Conservation (phyloP, 2,797 vertebrate species). For the Chlorospingus flavigularis region DNA sequence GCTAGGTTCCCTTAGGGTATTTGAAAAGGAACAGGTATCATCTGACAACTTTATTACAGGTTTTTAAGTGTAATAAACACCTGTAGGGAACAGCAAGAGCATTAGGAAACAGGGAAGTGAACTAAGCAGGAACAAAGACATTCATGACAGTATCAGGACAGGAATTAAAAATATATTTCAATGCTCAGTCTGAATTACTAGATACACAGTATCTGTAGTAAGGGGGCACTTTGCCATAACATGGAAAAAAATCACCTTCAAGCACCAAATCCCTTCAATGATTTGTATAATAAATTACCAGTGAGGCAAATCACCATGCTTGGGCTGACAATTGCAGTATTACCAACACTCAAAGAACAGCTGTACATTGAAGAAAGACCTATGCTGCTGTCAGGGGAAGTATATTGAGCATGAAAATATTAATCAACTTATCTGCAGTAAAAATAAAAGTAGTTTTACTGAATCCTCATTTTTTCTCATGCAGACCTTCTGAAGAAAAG, state of each 20-base stretch:
- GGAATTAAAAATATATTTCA: neutral
- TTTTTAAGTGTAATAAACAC: neutral
- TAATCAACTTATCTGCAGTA: neutral
- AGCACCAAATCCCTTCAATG: neutral
- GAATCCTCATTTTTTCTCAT: neutral
- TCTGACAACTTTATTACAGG: neutral
- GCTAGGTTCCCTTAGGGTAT: neutral
- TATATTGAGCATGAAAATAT: neutral
- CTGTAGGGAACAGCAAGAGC: neutral
- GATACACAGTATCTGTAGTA: neutral
- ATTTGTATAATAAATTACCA: neutral
- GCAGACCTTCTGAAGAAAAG: neutral
- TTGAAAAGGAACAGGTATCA: neutral
- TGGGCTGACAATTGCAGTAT: neutral
- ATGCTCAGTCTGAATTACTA: neutral
- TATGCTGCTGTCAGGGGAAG: neutral
- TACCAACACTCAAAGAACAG: neutral
- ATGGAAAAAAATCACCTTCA: neutral
- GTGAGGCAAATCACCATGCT: neutral
- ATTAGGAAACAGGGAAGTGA: neutral
- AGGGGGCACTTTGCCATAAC: neutral
- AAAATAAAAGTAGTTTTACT: neutral
- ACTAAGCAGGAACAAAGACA: neutral
- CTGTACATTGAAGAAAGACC: neutral
- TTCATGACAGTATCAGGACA: neutral